Evolutionary conservation across 2,888 invertebrate genomes (phyloP).

Genomic region (Lepas anatifera): DNA sequence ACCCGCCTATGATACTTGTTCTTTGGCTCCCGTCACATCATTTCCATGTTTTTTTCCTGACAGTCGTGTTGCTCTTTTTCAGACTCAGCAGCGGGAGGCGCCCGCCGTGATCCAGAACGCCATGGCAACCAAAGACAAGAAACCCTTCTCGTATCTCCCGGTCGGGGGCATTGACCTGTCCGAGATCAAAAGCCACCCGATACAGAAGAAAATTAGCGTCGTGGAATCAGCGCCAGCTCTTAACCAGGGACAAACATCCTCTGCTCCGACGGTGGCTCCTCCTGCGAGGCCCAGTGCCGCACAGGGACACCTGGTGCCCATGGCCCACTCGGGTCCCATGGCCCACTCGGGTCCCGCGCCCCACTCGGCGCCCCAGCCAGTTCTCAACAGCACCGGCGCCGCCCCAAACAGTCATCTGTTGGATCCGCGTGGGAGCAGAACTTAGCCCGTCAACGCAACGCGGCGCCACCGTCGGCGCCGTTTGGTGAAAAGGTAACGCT

Average conservation of each 20-base stretch:
- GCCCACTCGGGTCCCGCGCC: no score
- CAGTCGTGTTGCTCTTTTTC: no score
- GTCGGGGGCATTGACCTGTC: conserved; percentile 83
- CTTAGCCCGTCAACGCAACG: not conserved
- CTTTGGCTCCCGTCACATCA: no score
- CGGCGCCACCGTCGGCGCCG: not conserved
- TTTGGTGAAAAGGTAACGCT: not conserved
- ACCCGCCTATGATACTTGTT: no score
- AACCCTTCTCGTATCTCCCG: conserved; percentile 92
- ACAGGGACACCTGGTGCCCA: conserved; percentile 16
- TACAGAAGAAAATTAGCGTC: conserved; percentile 22
- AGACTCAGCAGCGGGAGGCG: not conserved
- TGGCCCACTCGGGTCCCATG: no score
- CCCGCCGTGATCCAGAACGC: conserved; percentile 84
- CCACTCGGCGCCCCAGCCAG: no score
- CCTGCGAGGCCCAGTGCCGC: conserved; percentile 15
- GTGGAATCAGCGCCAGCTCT: no score
- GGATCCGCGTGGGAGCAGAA: not conserved
- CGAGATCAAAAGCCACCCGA: conserved; percentile 42
- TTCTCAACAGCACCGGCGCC: not conserved
- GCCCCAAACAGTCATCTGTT: not conserved
- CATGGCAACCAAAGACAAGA: conserved; percentile 79
- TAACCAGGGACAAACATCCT: no score
- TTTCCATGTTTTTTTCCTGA: no score
- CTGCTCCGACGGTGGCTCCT: not conserved